phyloP scores from a whole-genome alignment of 2,888 invertebrate genomes.

The Drosophila suboccidentalis region DNA sequence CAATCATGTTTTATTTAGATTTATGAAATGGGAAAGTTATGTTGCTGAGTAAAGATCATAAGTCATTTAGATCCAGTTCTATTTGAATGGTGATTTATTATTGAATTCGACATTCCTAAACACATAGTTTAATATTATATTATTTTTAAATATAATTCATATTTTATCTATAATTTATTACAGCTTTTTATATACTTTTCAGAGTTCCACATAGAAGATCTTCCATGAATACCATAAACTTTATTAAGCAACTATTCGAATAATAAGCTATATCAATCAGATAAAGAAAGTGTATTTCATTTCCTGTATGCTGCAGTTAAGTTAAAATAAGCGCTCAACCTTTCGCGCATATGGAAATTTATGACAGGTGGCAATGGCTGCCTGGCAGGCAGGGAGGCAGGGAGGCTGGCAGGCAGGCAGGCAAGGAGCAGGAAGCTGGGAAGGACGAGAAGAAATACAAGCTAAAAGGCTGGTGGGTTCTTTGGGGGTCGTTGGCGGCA shows the following conservation, averaged over 20 bases:
- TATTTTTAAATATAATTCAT: no score
- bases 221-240: no score
- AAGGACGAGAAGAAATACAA: neutral
- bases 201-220: no score
- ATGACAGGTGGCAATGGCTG: conserved; percentile 77
- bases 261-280: neutral
- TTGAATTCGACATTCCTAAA: no score
- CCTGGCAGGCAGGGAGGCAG: conserved; percentile 31
- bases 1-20: neutral
- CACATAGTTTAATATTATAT: no score
- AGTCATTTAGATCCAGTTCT: no score
- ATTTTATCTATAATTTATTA: no score
- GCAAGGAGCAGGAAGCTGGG: neutral
- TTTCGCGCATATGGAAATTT: conserved; percentile 75
- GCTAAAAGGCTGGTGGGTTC: conserved; percentile 25
- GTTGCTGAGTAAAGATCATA: no score
- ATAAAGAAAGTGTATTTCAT: conserved; percentile 49
- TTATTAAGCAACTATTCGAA: no score
- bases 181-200: no score
- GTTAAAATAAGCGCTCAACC: conserved; percentile 52
- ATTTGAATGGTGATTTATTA: no score
- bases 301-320: conserved; percentile 23
- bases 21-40: no score
- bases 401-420: neutral
- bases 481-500: conserved; percentile 59